A percentile compares a stretch with the other conserved stretches of the same genome.
phyloP scores from a whole-genome alignment of 2,797 vertebrate genomes.

The Peromyscus attwateri region DNA sequence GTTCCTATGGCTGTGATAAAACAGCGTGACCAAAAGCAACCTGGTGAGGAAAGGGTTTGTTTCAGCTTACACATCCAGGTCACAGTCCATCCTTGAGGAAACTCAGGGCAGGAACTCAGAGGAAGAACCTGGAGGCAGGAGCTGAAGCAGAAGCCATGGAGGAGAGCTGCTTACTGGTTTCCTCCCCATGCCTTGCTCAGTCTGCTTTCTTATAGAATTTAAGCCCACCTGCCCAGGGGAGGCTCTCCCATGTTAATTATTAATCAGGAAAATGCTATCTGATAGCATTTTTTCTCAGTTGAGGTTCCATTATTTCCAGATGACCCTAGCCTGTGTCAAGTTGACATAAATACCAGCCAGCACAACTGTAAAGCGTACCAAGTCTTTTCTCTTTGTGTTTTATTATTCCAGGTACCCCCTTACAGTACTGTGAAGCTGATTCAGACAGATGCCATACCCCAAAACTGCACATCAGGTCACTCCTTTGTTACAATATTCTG shows the following conservation, averaged over 20 bases:
- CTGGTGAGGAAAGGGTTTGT: neutral
- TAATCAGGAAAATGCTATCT: neutral
- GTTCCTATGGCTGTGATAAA: neutral
- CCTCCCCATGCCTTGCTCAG: neutral
- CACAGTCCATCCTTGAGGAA: neutral
- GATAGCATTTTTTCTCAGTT: neutral
- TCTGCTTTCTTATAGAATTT: neutral
- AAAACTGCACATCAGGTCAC: fast-evolving
- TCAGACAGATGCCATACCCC: neutral
- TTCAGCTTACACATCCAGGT: neutral
- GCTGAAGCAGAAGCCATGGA: neutral
- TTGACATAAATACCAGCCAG: neutral
- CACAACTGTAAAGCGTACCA: neutral
- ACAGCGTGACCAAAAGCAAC: neutral
- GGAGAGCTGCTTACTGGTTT: neutral
- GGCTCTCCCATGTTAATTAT: neutral
- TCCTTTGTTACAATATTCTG: neutral
- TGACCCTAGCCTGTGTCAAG: neutral
- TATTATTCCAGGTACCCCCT: neutral
- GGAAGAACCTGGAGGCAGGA: neutral
- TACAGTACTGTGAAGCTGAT: neutral
- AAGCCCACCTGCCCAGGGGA: neutral
- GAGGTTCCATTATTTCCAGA: neutral
- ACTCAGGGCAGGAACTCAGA: neutral
- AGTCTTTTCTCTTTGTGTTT: neutral